Evolutionary conservation across 2,797 vertebrate species (phyloP), one percentile per base, ranked within the genome.

Genomic region (Lepus townsendii): DNA sequence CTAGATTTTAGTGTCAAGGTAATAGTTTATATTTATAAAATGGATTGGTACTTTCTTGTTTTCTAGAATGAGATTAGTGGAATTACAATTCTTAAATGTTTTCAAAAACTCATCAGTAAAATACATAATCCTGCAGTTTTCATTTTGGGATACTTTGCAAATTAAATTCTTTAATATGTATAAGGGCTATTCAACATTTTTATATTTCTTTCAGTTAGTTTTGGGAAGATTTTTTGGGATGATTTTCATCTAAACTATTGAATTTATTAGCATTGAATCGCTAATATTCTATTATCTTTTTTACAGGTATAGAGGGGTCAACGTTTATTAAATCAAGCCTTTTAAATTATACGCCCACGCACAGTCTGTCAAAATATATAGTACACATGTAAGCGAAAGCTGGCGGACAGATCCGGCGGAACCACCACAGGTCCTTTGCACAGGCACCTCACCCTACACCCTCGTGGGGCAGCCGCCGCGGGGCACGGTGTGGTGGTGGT

Each of bases 271-370:
- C 3, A 52, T 9, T n/a, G 42, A 12, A 7, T 6, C 47, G 42
- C 30, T n/a, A n/a, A 30, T 66, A 1, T 13, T 30, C 7, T 66
- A 66, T n/a, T 66, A 66, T n/a, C 4, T 35, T 66, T 35, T 35
- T 35, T 9, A 83, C 52, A 92, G 85, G 66, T 88, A 96, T 66
- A 7, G 35, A 89, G 8, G 12, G 93, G 83, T 96, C 97, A 90
- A 93, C 77, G 88, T 98, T 98, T 98, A 98, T 98, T 98, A 95
- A 78, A 96, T 82, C 90, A 96, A 96, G 95, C 65, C 96, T 94
- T 35, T 96, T 94, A 95, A 97, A 97, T 97, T 22, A 87, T 35
- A 38, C 72, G 86, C 84, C 94, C 95, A 97, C 94, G 96, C 96
- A 95, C n/a, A 93, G 85, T 87, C 32, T 88, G 96, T 94, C 97